A percentile compares a stretch with the other conserved stretches of the same genome.
These are phyloP conservation scores for Aricia artaxerxes DNA, from an alignment of 2,888 invertebrate genomes.

Conservation along the genomic window DNA sequence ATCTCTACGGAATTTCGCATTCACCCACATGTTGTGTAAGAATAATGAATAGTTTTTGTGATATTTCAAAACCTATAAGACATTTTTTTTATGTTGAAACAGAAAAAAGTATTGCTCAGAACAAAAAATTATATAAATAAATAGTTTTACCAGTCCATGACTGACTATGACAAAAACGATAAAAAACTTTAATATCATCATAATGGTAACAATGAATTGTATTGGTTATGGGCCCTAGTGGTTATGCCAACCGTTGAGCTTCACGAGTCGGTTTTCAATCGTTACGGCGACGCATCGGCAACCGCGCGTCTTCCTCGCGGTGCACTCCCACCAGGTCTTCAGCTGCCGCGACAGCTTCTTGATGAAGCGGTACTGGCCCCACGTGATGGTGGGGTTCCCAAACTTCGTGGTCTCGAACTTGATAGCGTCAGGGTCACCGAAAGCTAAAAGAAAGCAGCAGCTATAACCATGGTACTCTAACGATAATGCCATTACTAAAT, in stretches of 20 bases:
- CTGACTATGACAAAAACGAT: neutral
- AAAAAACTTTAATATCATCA: neutral
- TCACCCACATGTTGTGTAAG: no score
- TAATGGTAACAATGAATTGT: neutral
- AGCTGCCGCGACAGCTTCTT: conserved; percentile 60
- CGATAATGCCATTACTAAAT: neutral
- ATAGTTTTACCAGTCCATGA: neutral
- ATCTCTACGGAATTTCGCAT: no score
- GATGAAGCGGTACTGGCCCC: conserved; percentile 68
- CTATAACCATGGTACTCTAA: neutral
- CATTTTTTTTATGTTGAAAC: no score
- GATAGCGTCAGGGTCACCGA: conserved; percentile 40
- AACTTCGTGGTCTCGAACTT: conserved; percentile 61
- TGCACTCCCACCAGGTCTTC: conserved; percentile 74
- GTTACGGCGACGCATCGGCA: conserved; percentile 68
- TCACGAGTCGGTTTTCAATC: conserved; percentile 58
- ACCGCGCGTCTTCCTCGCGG: conserved; percentile 56
- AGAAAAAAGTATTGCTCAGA: no score
- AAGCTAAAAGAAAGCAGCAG: conserved; percentile 39
- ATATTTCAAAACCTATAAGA: neutral
- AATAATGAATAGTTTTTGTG: no score
- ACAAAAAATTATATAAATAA: neutral
- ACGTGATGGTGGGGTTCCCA: conserved; percentile 64
- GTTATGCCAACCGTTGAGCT: conserved; percentile 68
- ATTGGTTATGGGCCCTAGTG: conserved; percentile 47